Percentiles rank a stretch among this genome's conserved stretches.
phyloP scores from a whole-genome alignment of 2,797 vertebrate species.

The Uromys caudimaculatus region DNA sequence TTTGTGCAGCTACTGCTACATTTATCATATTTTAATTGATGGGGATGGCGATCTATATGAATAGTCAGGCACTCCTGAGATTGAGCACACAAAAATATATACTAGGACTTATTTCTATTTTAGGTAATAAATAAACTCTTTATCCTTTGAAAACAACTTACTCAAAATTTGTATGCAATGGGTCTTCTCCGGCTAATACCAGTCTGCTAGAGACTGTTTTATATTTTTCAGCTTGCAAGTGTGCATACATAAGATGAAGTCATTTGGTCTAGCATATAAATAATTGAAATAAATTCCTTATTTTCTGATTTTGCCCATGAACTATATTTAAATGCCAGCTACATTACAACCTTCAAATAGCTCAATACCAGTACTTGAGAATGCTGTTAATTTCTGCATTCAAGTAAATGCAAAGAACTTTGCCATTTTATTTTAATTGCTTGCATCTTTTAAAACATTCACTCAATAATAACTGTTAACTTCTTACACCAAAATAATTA shows the following conservation, averaged over 20 bases:
- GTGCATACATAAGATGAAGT: conserved; percentile 23
- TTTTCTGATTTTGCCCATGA: conserved; percentile 61
- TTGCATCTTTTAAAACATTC: conserved; percentile 44
- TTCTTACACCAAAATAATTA: conserved; percentile 66
- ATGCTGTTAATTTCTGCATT: conserved; percentile 49
- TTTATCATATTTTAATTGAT: conserved; percentile 71
- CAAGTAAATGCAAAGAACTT: conserved; percentile 52
- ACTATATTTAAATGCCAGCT: conserved; percentile 67
- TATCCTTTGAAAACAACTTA: conserved; percentile 54
- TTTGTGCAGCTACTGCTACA: conserved; percentile 45
- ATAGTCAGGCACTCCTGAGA: conserved; percentile 27
- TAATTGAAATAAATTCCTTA: conserved; percentile 63
- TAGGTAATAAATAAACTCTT: conserved; percentile 45
- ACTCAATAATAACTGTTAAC: conserved; percentile 57
- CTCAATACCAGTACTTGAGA: conserved; percentile 35
- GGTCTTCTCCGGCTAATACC: conserved; percentile 30
- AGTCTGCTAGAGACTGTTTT: conserved; percentile 9
- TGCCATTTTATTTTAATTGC: conserved; percentile 61
- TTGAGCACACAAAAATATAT: conserved; percentile 17
- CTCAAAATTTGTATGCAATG: conserved; percentile 52
- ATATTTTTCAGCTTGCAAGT: conserved; percentile 39
- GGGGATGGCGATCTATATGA: not conserved
- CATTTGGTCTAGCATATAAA: conserved; percentile 74
- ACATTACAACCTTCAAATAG: conserved; percentile 64
- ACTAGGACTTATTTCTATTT: conserved; percentile 14